Base-by-base conservation (phyloP, 2,888 invertebrate genomes). In the Limnephilus rhombicus region DNA sequence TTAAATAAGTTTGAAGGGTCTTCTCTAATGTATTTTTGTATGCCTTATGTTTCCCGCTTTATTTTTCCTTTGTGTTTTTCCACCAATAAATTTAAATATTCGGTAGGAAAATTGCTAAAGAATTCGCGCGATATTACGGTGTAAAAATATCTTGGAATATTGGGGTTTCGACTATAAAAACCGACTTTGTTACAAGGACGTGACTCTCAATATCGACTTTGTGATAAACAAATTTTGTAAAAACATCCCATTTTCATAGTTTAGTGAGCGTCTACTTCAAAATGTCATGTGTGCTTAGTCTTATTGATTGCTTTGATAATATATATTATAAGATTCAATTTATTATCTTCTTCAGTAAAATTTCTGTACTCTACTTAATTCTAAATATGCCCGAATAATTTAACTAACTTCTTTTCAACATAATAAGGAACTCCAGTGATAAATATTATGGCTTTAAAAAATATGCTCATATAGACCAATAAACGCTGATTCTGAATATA, bases 1-100 rank as follows among this genome's bases (percentile, higher is more conserved):
- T 89, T 89, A 89, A 89, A 80, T 89, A 89, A 89, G 87, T 87
- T 41, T 89, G 80, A 89, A 89, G 88, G 68, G 80, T 80, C 68
- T 80, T 13, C 88, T 89, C 24, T 80, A 82, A 34, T 13, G 34
- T 82, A 82, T 82, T 82, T 82, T 34, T 82, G 82, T 34, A 31
- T 34, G 31, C 82, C 82, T 34, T 82, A 34, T 34, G 82, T 34
- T 82, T 82, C 34, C 34, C 31, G 31, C 31, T 82, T 82, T 34
- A 82, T 82, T 68, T 9, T 68, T 24, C 68, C 68, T 68, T 68
- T 68, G 68, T n/a, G 68, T 68, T 68, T 68, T 45, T 68, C n/a
- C 7, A 68, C 24, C 68, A 68, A n/a, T 68, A 68, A 68, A 68
- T 68, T 68, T 68, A 68, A 68, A 68, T 68, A 68, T 68, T 68